Evolutionary conservation across 1,140 invertebrate species (phyloP).

Genomic region (Leptonema lineaticorne): DNA sequence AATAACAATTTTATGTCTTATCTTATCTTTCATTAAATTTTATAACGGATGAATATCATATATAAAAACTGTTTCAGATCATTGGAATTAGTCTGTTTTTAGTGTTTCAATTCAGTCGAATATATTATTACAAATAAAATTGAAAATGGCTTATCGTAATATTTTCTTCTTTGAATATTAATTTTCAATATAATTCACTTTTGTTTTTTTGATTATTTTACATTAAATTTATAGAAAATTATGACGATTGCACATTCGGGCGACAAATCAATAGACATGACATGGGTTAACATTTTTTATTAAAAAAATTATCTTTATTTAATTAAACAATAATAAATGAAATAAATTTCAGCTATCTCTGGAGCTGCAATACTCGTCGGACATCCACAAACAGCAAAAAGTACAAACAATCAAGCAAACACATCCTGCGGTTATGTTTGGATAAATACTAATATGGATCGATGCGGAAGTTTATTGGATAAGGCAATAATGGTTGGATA

Average conservation of each 20-base stretch:
- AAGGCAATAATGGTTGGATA: constrained; percentile 62
- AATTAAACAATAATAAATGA: neutral
- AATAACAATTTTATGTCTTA: too few relatives aligned
- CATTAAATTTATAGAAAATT: too few relatives aligned
- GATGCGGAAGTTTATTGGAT: neutral
- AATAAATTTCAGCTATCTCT: neutral
- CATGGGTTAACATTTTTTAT: neutral
- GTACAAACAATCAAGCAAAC: neutral
- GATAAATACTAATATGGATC: neutral
- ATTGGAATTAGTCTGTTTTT: too few relatives aligned
- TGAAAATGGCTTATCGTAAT: too few relatives aligned
- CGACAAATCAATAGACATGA: neutral
- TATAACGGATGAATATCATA: too few relatives aligned
- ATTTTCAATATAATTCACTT: too few relatives aligned
- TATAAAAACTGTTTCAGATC: too few relatives aligned
- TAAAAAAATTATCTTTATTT: neutral
- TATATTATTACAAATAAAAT: too few relatives aligned
- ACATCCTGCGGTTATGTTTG: neutral
- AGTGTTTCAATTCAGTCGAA: too few relatives aligned
- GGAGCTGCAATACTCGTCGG: neutral
- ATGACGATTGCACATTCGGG: neutral
- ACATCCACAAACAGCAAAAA: constrained; percentile 5
- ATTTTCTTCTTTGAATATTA: too few relatives aligned
- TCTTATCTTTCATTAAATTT: too few relatives aligned
- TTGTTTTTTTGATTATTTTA: too few relatives aligned